Conservation (phyloP, 2,888 invertebrate species). For the Calameuta idolon region DNA sequence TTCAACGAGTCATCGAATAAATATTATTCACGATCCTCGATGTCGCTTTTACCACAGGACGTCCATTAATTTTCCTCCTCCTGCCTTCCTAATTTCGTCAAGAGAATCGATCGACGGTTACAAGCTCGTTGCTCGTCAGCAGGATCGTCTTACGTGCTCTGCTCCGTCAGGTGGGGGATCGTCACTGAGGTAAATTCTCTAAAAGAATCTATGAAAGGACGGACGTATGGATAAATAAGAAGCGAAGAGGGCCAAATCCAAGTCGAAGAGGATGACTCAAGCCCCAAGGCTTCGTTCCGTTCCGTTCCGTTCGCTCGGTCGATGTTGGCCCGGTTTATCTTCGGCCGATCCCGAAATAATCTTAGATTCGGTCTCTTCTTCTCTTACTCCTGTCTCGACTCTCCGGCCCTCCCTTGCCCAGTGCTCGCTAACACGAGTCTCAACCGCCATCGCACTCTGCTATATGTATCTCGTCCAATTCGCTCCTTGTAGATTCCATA, state of each 20-base stretch:
- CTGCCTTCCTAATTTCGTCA: neutral
- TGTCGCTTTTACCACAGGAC: too few species aligned
- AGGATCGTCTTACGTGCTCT: neutral
- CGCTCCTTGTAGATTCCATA: neutral
- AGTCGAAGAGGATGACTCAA: conserved; percentile 46
- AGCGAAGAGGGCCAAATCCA: conserved; percentile 31
- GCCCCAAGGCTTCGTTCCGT: conserved; percentile 56
- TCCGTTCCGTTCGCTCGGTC: conserved; percentile 39
- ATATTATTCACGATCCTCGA: neutral
- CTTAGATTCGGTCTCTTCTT: conserved; percentile 57
- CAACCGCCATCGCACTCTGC: neutral
- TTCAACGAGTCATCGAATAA: neutral
- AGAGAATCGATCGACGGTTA: neutral
- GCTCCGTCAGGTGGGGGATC: neutral
- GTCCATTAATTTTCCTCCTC: neutral
- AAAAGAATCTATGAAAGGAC: neutral
- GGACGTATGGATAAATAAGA: neutral
- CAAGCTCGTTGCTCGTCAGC: neutral
- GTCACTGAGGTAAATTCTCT: neutral
- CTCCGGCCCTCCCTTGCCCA: conserved; percentile 18
- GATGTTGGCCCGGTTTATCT: conserved; percentile 63
- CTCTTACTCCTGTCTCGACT: conserved; percentile 37
- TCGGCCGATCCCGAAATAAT: conserved; percentile 60
- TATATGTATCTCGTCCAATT: neutral
- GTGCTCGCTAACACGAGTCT: neutral